Evolutionary conservation across 2,888 invertebrate species (phyloP).

Genomic region (Hyalella azteca): DNA sequence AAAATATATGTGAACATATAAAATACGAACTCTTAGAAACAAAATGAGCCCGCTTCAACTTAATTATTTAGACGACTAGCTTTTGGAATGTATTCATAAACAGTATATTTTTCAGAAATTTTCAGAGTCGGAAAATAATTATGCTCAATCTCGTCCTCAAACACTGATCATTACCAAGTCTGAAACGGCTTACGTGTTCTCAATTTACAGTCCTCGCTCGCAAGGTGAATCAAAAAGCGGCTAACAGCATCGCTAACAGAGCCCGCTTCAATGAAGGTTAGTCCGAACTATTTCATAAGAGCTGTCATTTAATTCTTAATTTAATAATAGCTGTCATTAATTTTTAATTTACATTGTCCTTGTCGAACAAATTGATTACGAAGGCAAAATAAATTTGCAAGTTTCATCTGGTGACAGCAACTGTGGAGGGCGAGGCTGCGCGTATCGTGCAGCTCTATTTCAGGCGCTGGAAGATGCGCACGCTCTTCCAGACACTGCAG

Average conservation of each 20-base stretch:
- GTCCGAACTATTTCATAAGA: not conserved
- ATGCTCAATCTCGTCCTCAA: too few species aligned
- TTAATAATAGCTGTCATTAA: not conserved
- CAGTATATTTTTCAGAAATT: too few species aligned
- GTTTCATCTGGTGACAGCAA: too few species aligned
- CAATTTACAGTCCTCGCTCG: constrained; percentile 69
- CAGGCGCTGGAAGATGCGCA: constrained; percentile 81
- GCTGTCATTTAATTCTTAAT: not conserved
- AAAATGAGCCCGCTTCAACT: too few species aligned
- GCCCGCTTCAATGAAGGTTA: constrained; percentile 45
- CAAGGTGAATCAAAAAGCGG: constrained; percentile 67
- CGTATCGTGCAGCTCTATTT: constrained; percentile 75
- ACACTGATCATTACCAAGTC: not conserved
- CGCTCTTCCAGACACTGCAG: constrained; percentile 81
- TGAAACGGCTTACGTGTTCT: not conserved
- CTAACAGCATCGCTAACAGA: constrained; percentile 44
- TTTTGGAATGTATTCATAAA: too few species aligned
- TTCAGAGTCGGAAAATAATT: too few species aligned
- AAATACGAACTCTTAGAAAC: too few species aligned
- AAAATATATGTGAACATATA: too few species aligned
- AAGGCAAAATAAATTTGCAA: too few species aligned
- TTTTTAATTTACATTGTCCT: not conserved
- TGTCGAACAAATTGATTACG: not conserved
- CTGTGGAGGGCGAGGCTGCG: constrained; percentile 75
- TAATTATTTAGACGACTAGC: too few species aligned